Evolutionary conservation across 2,888 invertebrate species (phyloP).

Genomic region (Torymus auratus): DNA sequence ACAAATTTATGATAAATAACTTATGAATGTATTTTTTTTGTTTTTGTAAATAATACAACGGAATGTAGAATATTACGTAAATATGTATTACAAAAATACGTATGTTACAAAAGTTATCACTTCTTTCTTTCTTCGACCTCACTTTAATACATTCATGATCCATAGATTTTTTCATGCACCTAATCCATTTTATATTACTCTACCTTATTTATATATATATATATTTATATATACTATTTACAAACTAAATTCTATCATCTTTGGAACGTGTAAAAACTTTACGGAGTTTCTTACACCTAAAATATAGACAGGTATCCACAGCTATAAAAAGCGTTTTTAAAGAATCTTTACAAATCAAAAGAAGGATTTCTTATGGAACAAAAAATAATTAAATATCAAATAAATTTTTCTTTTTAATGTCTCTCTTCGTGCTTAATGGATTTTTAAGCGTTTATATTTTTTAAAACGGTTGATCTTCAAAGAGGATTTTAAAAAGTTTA

Average conservation of each 20-base stretch:
- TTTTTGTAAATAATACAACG: constrained; percentile 18
- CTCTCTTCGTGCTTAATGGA: too few species aligned
- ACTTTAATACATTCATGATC: not conserved
- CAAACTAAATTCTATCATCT: constrained; percentile 24
- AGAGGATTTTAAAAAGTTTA: too few species aligned
- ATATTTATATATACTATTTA: not conserved
- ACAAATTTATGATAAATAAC: constrained; percentile 25
- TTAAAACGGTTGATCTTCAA: too few species aligned
- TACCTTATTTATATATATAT: not conserved
- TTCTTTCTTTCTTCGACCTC: not conserved
- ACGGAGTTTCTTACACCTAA: too few species aligned
- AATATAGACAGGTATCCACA: too few species aligned
- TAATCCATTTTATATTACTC: not conserved
- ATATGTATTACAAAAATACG: not conserved
- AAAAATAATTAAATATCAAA: constrained; percentile 1
- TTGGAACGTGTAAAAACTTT: not conserved
- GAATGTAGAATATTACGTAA: constrained; percentile 16
- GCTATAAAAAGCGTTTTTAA: too few species aligned
- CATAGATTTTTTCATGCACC: not conserved
- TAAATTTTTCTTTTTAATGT: not conserved
- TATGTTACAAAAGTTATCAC: constrained; percentile 20
- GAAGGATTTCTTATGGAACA: not conserved
- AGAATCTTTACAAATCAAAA: not conserved
- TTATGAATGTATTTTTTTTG: constrained; percentile 21
- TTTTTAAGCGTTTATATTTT: too few species aligned